Evolutionary conservation across 2,797 vertebrate genomes (phyloP).

Genomic region (Hoplostethus mediterraneus): DNA sequence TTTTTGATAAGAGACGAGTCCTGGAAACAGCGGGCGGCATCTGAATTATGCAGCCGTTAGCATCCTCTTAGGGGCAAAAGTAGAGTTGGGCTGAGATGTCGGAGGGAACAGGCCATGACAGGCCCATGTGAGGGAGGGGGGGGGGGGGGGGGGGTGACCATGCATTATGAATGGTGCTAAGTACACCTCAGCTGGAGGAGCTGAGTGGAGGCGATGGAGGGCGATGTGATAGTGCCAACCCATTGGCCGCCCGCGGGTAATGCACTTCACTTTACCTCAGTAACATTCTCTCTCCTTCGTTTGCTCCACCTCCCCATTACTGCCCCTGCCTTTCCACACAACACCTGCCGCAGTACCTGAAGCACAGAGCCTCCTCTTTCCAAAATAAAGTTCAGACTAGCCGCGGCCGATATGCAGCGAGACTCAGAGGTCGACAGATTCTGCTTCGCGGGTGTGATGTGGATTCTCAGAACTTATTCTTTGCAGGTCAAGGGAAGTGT

Average conservation of each 20-base stretch:
- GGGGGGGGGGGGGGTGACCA: constrained; percentile 73
- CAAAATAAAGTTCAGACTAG: constrained; percentile 32
- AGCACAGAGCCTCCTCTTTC: constrained; percentile 43
- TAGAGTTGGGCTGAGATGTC: constrained; percentile 80
- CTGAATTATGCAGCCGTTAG: constrained; percentile 85
- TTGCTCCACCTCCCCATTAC: constrained; percentile 36
- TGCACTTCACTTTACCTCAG: constrained; percentile 70
- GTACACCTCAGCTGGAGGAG: constrained; percentile 78
- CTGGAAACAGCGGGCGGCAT: constrained; percentile 76
- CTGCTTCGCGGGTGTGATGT: constrained; percentile 8
- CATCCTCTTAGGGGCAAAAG: constrained; percentile 81
- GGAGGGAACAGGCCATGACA: constrained; percentile 84
- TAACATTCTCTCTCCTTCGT: constrained; percentile 50
- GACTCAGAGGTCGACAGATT: constrained; percentile 27
- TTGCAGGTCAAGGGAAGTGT: background rate
- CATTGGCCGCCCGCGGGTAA: constrained; percentile 71
- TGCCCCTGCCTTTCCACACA: constrained; percentile 40
- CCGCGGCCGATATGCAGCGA: constrained; percentile 13
- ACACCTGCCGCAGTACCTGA: constrained; percentile 49
- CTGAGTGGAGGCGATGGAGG: constrained; percentile 80
- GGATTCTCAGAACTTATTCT: constrained; percentile 6
- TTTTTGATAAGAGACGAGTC: constrained; percentile 81
- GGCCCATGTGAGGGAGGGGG: constrained; percentile 70
- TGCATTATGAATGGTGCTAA: constrained; percentile 87
- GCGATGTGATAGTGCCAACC: constrained; percentile 59